Conservation (phyloP, 2,797 vertebrate species). For the Notolepis coatsorum region DNA sequence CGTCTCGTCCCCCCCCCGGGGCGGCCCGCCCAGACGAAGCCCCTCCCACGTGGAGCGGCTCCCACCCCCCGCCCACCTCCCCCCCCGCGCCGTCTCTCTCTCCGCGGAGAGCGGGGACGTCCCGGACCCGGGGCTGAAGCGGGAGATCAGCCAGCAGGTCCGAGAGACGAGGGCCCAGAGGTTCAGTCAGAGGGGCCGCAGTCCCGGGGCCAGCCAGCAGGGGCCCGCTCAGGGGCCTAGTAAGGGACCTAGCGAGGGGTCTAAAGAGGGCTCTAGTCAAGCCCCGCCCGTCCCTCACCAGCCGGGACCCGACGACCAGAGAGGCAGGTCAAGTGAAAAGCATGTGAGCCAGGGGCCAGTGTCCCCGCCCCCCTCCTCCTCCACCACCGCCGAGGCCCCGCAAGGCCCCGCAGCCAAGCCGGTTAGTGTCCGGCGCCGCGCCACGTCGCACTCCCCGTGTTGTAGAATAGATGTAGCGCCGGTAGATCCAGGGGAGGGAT, state of each 20-base stretch:
- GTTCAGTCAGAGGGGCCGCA: constrained; percentile 27
- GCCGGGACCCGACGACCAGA: constrained; percentile 26
- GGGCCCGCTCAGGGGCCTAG: constrained; percentile 6
- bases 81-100: constrained; percentile 55
- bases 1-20: constrained; percentile 51
- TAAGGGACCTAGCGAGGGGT: too few species aligned
- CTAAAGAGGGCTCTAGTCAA: constrained; percentile 22
- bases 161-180: constrained; percentile 59
- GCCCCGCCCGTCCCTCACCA: constrained; percentile 19
- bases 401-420: constrained; percentile 20
- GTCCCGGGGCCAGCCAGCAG: constrained; percentile 32
- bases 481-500: constrained; percentile 23
- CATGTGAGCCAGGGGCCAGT: constrained; percentile 22
- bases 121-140: constrained; percentile 51
- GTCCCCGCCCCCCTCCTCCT: constrained; percentile 21
- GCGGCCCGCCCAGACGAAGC: constrained; percentile 46
- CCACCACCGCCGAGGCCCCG: constrained; percentile 12
- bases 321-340: constrained; percentile 36
- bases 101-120: constrained; percentile 21
- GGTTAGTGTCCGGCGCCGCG: constrained; percentile 53
- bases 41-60: constrained; percentile 39
- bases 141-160: constrained; percentile 68
- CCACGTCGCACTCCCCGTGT: constrained; percentile 54
- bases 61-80: constrained; percentile 32
- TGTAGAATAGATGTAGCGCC: constrained; percentile 70